Percentiles rank a stretch among this genome's conserved stretches.
These are phyloP conservation scores for Tragelaphus scriptus DNA, from an alignment of 2,113 vertebrate species.

Conservation along the genomic window DNA sequence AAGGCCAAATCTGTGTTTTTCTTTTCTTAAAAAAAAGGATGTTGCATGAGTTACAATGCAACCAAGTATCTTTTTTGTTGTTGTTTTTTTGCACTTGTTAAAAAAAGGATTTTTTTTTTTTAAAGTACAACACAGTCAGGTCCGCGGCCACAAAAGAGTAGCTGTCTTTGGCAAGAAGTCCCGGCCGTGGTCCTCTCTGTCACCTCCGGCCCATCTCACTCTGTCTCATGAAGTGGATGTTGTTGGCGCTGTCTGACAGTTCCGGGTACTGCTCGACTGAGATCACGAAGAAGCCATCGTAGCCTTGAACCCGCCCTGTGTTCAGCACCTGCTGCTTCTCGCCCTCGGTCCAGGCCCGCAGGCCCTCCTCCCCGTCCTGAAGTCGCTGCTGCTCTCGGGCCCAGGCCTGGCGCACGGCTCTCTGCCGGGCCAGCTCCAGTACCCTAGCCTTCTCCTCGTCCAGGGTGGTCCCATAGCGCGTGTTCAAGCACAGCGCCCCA, in stretches of 20 bases:
- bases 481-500: slow-evolving; percentile 87
- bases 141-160: slow-evolving; percentile 92
- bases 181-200: slow-evolving; percentile 86
- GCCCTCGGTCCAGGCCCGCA: slow-evolving; percentile 94
- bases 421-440: slow-evolving; percentile 92
- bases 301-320: slow-evolving; percentile 92
- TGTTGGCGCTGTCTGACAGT: slow-evolving; percentile 97
- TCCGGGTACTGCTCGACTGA: slow-evolving; percentile 97
- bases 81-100: slow-evolving; percentile 78
- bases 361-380: slow-evolving; percentile 94
- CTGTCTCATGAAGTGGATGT: slow-evolving; percentile 99
- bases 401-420: slow-evolving; percentile 92
- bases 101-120: slow-evolving; percentile 70
- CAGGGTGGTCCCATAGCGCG: slow-evolving; percentile 92
- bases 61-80: slow-evolving; percentile 77
- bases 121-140: slow-evolving; percentile 88
- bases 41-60: slow-evolving; percentile 90
- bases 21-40: slow-evolving; percentile 79
- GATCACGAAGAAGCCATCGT: slow-evolving; percentile 95
- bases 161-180: slow-evolving; percentile 99
- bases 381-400: slow-evolving; percentile 93
- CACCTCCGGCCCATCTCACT: slow-evolving; percentile 99
- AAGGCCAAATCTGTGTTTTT: slow-evolving; percentile 85
- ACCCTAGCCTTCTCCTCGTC: slow-evolving; percentile 94
- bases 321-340: slow-evolving; percentile 95